Evolutionary conservation across 1,140 invertebrate species (phyloP), one percentile per base, ranked within the genome.

Genomic region (Spodoptera frugiperda): DNA sequence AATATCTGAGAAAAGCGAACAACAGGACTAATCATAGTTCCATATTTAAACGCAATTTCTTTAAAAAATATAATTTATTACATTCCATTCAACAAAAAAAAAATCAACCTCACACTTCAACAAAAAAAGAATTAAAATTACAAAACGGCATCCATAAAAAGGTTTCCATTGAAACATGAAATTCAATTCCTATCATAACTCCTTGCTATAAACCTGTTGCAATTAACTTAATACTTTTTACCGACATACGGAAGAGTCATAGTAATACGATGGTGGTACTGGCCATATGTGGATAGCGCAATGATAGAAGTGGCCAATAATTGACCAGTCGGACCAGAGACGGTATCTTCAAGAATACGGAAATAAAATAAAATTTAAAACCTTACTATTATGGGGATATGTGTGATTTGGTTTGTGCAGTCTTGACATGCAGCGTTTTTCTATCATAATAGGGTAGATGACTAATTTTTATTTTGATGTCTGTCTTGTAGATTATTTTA

Each of bases 121-220:
- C 10, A 11, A 54, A 59, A 30, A 33, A n/a, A 33, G 39, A 33
- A 39, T 30, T 59, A 33, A 59, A 59, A 9, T 39, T 2, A 12
- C 14, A 15, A 8, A 59, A 33, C n/a, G 30, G 25, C 4, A 8
- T 12, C 10, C 33, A 39, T 39, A 59, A 33, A 25, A 39, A 2
- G 12, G 4, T 12, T 55, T 55, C 4, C 21, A 59, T 59, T 15
- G 30, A 15, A 59, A 11, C 55, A 59, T 59, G 57, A 59, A 59
- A 59, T 59, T 59, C 57, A 59, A 59, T 59, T 30, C 57, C 30
- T 15, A 14, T 59, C 57, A 59, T 59, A 59, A 59, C 30, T 59
- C 30, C 25, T 25, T 21, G 0, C 21, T 12, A 4, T 0, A 55
- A 25, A 39, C 57, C 25, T 11, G 25, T 39, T 15, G 30, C 57